Evolutionary conservation across 2,797 vertebrate genomes (phyloP).

Genomic region (Chiroxiphia lanceolata): DNA sequence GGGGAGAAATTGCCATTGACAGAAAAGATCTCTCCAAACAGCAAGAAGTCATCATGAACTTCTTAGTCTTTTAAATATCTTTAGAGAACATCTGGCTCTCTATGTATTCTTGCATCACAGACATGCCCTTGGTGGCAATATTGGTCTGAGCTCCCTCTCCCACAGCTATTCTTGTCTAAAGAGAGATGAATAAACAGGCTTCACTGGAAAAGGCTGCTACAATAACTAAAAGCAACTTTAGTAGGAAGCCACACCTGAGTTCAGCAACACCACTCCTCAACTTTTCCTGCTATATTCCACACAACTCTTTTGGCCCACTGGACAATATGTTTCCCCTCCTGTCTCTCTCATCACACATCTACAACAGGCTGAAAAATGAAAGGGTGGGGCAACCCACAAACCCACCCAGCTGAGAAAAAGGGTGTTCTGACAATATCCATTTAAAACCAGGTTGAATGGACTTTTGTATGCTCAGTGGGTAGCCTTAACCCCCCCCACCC

Average conservation of each 20-base stretch:
- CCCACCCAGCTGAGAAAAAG: not conserved
- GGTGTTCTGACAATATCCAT: not conserved
- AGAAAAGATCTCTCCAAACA: not conserved
- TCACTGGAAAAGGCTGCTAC: not conserved
- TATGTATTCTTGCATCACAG: not conserved
- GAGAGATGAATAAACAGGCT: not conserved
- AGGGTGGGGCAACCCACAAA: not conserved
- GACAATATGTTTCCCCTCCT: not conserved
- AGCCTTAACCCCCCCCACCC: not conserved
- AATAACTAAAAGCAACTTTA: not conserved
- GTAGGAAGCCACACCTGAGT: not conserved
- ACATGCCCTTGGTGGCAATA: not conserved
- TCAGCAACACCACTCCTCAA: not conserved
- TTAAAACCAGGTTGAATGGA: not conserved
- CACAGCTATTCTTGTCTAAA: not conserved
- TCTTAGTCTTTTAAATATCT: not conserved
- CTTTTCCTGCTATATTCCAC: not conserved
- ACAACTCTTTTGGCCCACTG: not conserved
- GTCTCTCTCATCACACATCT: not conserved
- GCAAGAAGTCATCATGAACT: not conserved
- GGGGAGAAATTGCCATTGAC: not conserved
- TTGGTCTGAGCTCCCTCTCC: not conserved
- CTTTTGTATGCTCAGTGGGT: not conserved
- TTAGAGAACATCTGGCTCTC: not conserved
- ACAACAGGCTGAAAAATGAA: not conserved